A percentile compares a stretch with the other conserved stretches of the same genome.
These are phyloP conservation scores for Alitta virens DNA, from an alignment of 2,888 invertebrate species.

Conservation along the genomic window DNA sequence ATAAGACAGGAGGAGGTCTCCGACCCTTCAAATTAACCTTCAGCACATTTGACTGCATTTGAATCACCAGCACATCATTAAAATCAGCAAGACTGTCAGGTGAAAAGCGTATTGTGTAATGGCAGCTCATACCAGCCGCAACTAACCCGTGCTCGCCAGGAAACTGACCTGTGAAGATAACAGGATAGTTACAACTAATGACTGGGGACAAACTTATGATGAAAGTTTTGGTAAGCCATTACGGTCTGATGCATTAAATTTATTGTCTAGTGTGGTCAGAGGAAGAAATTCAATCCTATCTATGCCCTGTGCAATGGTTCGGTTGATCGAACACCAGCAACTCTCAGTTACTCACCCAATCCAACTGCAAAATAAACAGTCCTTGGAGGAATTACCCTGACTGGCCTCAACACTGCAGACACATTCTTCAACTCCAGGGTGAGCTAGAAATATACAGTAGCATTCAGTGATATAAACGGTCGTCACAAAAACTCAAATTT, in stretches of 20 bases:
- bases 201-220: too few relatives aligned
- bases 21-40: conserved; percentile 44
- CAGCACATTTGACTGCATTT: conserved; percentile 48
- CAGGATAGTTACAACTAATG: too few relatives aligned
- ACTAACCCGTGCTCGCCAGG: conserved; percentile 55
- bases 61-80: conserved; percentile 50
- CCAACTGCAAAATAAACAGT: conserved; percentile 52
- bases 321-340: too few relatives aligned
- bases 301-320: too few relatives aligned
- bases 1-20: conserved; percentile 48
- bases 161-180: conserved; percentile 47
- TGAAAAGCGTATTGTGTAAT: conserved; percentile 53
- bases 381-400: conserved; percentile 50
- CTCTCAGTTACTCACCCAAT: conserved; percentile 51
- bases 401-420: conserved; percentile 48
- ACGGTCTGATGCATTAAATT: too few relatives aligned
- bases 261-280: too few relatives aligned
- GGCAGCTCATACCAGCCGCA: conserved; percentile 56
- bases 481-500: too few relatives aligned
- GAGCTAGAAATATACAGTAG: conserved; percentile 34
- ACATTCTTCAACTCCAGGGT: conserved; percentile 55
- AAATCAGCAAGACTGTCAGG: conserved; percentile 54
- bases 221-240: too few relatives aligned
- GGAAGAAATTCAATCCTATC: too few relatives aligned
- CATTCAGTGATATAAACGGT: too few relatives aligned